Percentiles rank a stretch among this genome's conserved stretches.
Evolutionary conservation across 2,888 invertebrate species (phyloP).

Genomic region (Spodoptera picta): DNA sequence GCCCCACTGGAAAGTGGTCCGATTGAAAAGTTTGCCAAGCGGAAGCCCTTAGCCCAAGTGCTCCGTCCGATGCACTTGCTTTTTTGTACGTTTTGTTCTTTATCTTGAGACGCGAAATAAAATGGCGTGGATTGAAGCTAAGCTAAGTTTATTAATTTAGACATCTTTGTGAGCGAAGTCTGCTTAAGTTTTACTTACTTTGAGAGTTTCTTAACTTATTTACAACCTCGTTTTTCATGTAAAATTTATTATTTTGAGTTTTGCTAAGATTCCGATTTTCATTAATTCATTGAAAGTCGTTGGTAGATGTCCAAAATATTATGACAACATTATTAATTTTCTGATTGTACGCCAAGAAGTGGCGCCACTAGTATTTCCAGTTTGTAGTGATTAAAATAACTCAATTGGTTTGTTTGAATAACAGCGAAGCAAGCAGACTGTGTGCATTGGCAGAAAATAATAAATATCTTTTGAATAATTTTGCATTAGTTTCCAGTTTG

Average conservation of each 20-base stretch:
- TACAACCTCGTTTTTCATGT: constrained; percentile 3
- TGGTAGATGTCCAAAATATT: constrained; percentile 13
- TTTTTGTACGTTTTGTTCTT: constrained; percentile 58
- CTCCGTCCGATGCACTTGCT: constrained; percentile 66
- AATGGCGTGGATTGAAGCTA: constrained; percentile 31
- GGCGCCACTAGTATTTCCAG: constrained; percentile 29
- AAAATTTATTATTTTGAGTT: not conserved
- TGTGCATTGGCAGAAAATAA: constrained; percentile 26
- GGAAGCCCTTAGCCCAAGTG: constrained; percentile 70
- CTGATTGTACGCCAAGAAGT: constrained; percentile 24
- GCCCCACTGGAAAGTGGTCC: constrained; percentile 68
- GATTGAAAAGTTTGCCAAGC: constrained; percentile 76
- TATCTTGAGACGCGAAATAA: constrained; percentile 48
- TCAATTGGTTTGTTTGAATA: constrained; percentile 37
- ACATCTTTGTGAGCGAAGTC: constrained; percentile 58
- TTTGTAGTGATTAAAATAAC: constrained; percentile 29
- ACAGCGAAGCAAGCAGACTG: constrained; percentile 21
- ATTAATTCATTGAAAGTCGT: not conserved
- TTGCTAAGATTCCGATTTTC: not conserved
- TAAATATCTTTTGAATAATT: constrained; percentile 7
- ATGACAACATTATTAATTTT: constrained; percentile 14
- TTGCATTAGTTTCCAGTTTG: not conserved
- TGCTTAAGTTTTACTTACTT: constrained; percentile 36
- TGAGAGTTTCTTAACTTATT: constrained; percentile 36
- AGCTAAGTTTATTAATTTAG: constrained; percentile 66